Evolutionary conservation across 2,888 invertebrate species (phyloP).

Genomic region (Dicycla oo): DNA sequence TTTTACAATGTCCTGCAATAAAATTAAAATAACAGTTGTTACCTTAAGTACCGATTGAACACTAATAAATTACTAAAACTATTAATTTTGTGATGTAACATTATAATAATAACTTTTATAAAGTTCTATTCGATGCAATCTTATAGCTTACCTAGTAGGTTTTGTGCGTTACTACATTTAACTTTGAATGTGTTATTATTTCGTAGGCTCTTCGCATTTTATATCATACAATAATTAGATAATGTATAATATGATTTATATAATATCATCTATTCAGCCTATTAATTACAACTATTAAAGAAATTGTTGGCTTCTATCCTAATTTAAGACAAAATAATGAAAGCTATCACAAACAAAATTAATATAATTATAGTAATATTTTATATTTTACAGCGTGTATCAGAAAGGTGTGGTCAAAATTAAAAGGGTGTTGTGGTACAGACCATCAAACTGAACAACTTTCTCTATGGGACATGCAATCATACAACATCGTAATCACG

Average conservation of each 20-base stretch:
- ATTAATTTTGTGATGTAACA: constrained; percentile 46
- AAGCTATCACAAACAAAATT: constrained; percentile 5
- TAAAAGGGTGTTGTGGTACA: too few species aligned
- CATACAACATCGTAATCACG: not conserved
- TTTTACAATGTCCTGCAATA: constrained; percentile 37
- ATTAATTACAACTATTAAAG: not conserved
- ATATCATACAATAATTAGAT: constrained; percentile 11
- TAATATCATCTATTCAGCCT: constrained; percentile 8
- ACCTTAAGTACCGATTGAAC: constrained; percentile 74
- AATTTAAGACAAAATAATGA: constrained; percentile 3
- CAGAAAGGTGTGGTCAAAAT: not conserved
- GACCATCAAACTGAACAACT: not conserved
- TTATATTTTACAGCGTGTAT: not conserved
- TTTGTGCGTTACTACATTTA: constrained; percentile 53
- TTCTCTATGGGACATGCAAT: not conserved
- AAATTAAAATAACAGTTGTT: constrained; percentile 58
- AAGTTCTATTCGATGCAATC: constrained; percentile 49
- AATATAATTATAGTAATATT: not conserved
- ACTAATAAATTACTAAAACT: constrained; percentile 64
- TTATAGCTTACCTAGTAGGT: constrained; percentile 9
- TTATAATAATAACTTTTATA: constrained; percentile 41
- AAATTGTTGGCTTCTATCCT: not conserved
- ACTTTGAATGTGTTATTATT: constrained; percentile 24
- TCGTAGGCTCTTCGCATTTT: constrained; percentile 42
- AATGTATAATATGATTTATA: not conserved